Base-by-base conservation (phyloP, 2,797 vertebrate species). In the Gymnothorax reevesii region DNA sequence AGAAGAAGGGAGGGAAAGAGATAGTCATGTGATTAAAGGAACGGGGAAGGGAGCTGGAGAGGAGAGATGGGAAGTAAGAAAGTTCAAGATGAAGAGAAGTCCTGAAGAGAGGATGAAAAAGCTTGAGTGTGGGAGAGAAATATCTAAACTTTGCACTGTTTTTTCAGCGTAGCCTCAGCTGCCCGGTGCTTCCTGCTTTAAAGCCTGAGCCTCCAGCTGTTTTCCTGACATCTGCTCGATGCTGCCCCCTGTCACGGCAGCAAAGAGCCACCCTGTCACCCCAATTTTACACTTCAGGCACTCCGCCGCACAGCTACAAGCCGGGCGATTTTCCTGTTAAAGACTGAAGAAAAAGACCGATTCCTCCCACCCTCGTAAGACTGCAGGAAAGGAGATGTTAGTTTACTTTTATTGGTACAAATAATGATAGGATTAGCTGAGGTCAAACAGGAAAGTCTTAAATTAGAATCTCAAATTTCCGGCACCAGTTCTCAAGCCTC, bases 171-270 rank as follows among this genome's bases (percentile, higher is more conserved):
- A 88, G 64, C 75, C 80, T 84, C 84, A 82, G 80, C 55, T 87
- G 86, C 88, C 57, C 82, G 87, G 87, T 84, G 66, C 73, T 57
- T 87, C 60, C 64, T 69, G 49, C 84, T 77, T 85, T 83, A 83
- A 82, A 84, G 85, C 33, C 87, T 71, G 66, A 77, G 82, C 88
- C 83, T 85, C 88, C 89, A 91, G 88, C 88, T 91, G 88, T 87
- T 86, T 83, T 3, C 15, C 22, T 59, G 57, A 59, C 22, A 57
- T 59, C 55, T 55, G 15, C 57, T 17, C 59, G 57, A 60, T 62
- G 15, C 33, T 49, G 12, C 42, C 66, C 20, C 7, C 10, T 33
- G 15, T 7, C 57, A 1, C 0, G 7, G 15, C 2, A 17, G 7
- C n/a, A 73, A 42, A 10, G 42, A 57, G 25, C 84, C 15, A 2